A percentile compares a stretch with the other conserved stretches of the same genome.
These are phyloP conservation scores for Marisa cornuarietis DNA, from an alignment of 1,140 invertebrate species.

Conservation along the genomic window DNA sequence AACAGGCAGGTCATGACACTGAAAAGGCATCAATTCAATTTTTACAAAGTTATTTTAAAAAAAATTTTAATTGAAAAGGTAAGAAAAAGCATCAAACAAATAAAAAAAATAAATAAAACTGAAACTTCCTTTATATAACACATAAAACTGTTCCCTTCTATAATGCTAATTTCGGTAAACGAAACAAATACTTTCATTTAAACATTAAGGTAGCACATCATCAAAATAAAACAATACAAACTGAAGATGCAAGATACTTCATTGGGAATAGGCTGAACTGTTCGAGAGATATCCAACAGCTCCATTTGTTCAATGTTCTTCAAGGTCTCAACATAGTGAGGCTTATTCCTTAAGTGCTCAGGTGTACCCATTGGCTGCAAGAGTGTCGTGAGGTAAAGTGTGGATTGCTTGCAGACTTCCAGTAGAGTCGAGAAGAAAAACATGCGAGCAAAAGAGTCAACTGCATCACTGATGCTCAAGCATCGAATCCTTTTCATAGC, in stretches of 20 bases:
- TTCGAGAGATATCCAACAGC: constrained; percentile 50
- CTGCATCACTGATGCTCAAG: constrained; percentile 53
- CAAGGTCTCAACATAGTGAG: constrained; percentile 40
- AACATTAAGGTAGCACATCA: too few species aligned
- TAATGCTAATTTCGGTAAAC: too few species aligned
- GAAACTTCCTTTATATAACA: too few species aligned
- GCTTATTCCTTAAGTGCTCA: constrained; percentile 38
- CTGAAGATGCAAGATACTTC: not conserved
- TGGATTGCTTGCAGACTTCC: constrained; percentile 48
- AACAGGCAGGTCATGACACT: too few species aligned
- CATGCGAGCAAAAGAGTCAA: constrained; percentile 53
- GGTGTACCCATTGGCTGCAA: constrained; percentile 49
- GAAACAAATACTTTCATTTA: too few species aligned
- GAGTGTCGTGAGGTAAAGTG: constrained; percentile 45
- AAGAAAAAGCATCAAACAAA: too few species aligned
- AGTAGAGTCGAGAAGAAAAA: constrained; percentile 55
- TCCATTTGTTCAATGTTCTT: constrained; percentile 43
- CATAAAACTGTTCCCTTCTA: too few species aligned
- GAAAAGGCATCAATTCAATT: too few species aligned
- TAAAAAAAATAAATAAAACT: too few species aligned
- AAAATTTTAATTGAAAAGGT: too few species aligned
- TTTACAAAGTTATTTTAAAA: too few species aligned
- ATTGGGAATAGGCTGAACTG: constrained; percentile 31
- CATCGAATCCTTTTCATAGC: constrained; percentile 48
- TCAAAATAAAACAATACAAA: too few species aligned